phyloP scores from a whole-genome alignment of 2,113 vertebrate genomes.

The Gallinago paraguaiae region DNA sequence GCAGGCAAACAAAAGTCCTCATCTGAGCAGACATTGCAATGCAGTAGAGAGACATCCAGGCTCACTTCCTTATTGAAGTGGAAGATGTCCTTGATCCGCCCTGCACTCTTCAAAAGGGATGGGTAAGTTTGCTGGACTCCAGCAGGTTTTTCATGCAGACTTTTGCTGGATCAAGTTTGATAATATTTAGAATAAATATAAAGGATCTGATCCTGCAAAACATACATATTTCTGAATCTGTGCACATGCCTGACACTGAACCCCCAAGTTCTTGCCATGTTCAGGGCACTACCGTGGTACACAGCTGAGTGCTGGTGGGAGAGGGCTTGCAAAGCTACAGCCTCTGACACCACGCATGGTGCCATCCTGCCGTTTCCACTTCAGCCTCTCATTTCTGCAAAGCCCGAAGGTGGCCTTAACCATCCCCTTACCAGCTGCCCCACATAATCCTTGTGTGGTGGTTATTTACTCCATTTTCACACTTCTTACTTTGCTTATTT shows the following conservation, averaged over 20 bases:
- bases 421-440: background rate
- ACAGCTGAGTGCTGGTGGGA: background rate
- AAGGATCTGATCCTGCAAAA: background rate
- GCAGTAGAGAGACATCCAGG: background rate
- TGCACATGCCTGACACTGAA: background rate
- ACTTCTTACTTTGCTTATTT: slow-evolving; percentile 18
- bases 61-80: background rate
- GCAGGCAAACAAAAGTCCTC: background rate
- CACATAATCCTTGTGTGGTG: background rate
- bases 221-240: background rate
- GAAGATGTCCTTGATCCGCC: background rate
- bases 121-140: background rate
- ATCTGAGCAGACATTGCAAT: background rate
- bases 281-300: background rate
- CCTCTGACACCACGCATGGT: background rate
- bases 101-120: background rate
- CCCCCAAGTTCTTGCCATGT: background rate
- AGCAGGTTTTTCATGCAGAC: fast-evolving
- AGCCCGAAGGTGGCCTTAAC: background rate
- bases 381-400: background rate
- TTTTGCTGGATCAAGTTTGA: background rate
- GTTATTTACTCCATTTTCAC: slow-evolving; percentile 4
- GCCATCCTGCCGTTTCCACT: background rate
- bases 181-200: background rate
- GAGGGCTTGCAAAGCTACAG: background rate